Evolutionary conservation across 2,888 invertebrate species (phyloP), one percentile per base, ranked within the genome.

Genomic region (Unio pictorum): DNA sequence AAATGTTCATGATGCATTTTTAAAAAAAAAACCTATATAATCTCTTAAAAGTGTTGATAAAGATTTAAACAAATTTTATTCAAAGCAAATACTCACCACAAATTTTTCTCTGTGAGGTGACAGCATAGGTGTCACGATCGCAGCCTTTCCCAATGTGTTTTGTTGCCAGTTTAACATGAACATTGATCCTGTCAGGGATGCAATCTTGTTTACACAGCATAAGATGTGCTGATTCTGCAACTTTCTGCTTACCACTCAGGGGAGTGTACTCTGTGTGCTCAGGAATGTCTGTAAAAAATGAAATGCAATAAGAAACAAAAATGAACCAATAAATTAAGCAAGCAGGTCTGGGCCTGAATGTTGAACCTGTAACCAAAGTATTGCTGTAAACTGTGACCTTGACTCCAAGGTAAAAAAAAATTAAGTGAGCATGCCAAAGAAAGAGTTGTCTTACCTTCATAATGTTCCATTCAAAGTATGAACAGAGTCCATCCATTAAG

Each of bases 111-210:
- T 96, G 96, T 28, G 95, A 94, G 83, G 94, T 94, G 65, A 96
- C 94, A 58, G 95, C 94, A 90, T 96, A 96, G 0, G 96, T 96
- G 89, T 98, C 98, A 6, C 98, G 92, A 90, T 98, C 98, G 91
- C 99, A 99, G 85, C 98, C 97, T 89, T 96, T 96, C 78, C 97
- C 98, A 75, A 97, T 97, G 89, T 98, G 96, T 69, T 94, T 94
- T 20, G 95, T 95, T 71, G 93, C 93, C 79, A 95, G 91, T 28
- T 93, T 92, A 65, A 95, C 91, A 69, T 89, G 89, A 1, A 91
- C 90, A 56, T 90, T 92, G 59, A 80, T 73, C 69, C 83, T 87
- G 83, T 89, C 88, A 62, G 89, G 91, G 84, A 80, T 90, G 87
- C 90, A 93, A 73, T 91, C 82, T 20, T 78, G 79, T 61, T 87